Percentiles rank a stretch among this genome's conserved stretches.
These are phyloP conservation scores for Daboia siamensis DNA, from an alignment of 2,113 vertebrate genomes.

Conservation along the genomic window DNA sequence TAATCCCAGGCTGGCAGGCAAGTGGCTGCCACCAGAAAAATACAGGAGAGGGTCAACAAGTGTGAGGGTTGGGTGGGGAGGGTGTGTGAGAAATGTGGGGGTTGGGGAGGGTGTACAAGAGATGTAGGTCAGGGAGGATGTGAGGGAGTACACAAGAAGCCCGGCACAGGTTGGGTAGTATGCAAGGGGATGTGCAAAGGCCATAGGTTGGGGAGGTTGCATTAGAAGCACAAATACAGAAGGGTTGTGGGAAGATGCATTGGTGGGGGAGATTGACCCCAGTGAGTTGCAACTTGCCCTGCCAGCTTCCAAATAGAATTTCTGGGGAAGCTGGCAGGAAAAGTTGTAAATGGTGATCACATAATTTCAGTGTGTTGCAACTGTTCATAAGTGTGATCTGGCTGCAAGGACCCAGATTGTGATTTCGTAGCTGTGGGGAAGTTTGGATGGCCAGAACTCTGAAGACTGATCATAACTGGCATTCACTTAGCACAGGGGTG, in stretches of 20 bases:
- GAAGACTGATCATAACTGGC: background rate
- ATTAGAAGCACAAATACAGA: background rate
- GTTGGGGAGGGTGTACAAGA: background rate
- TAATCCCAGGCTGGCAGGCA: background rate
- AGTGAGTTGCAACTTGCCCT: background rate
- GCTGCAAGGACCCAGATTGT: background rate
- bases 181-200: background rate
- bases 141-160: background rate
- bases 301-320: background rate
- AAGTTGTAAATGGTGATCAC: background rate
- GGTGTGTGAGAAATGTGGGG: background rate
- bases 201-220: background rate
- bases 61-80: background rate
- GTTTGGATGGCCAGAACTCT: background rate
- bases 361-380: background rate
- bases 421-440: background rate
- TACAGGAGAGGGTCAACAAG: too few relatives aligned
- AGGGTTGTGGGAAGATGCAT: background rate
- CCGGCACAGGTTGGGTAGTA: background rate
- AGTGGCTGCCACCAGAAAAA: background rate
- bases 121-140: background rate
- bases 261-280: background rate
- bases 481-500: background rate
- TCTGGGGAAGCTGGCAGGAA: background rate
- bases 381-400: background rate